phyloP scores from a whole-genome alignment of 2,888 invertebrate species.

The Drosophila sordidula region DNA sequence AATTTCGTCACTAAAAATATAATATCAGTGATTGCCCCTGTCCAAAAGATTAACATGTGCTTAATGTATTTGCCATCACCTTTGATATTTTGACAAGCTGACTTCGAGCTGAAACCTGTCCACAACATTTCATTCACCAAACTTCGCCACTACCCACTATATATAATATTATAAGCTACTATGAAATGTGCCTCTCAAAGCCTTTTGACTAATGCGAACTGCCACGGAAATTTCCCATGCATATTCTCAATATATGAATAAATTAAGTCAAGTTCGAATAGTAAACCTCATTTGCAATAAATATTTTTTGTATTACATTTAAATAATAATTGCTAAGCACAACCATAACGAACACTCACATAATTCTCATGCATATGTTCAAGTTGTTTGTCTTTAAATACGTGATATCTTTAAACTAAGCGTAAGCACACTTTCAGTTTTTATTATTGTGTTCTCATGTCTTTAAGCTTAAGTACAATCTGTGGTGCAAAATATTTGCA shows the following conservation, averaged over 20 bases:
- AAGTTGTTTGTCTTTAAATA: background rate
- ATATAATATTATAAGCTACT: constrained; percentile 2
- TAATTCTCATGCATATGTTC: constrained; percentile 13
- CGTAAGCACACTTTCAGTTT: background rate
- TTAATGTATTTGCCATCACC: constrained; percentile 16
- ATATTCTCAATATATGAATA: constrained; percentile 37
- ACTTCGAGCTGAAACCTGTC: constrained; percentile 7
- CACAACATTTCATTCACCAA: background rate
- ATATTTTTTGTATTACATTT: constrained; percentile 1
- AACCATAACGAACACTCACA: constrained; percentile 2
- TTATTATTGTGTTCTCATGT: background rate
- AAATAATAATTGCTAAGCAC: background rate
- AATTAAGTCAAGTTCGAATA: constrained; percentile 34
- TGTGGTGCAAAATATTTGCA: too few species aligned
- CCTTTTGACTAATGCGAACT: constrained; percentile 14
- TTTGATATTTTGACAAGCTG: constrained; percentile 11
- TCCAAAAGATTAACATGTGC: constrained; percentile 16
- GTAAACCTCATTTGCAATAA: constrained; percentile 12
- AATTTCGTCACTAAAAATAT: constrained; percentile 14
- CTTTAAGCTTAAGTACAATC: too few species aligned
- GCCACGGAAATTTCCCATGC: constrained; percentile 38
- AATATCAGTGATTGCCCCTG: constrained; percentile 6
- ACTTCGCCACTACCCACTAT: background rate
- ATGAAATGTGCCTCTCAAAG: constrained; percentile 5
- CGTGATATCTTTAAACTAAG: background rate